Evolutionary conservation across 2,113 vertebrate genomes (phyloP).

Genomic region (Electrona antarctica): DNA sequence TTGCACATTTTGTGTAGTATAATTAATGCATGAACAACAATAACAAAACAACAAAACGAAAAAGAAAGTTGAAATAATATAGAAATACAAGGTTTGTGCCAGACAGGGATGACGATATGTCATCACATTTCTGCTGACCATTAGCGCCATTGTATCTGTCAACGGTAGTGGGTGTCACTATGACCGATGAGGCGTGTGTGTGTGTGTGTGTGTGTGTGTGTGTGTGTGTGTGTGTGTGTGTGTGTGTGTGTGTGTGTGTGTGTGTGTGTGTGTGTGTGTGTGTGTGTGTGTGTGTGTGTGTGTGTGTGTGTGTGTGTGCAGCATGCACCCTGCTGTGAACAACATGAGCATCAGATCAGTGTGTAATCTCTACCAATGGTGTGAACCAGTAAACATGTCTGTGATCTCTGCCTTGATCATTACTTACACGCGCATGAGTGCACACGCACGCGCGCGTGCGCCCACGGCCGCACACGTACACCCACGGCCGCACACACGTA

Average conservation of each 20-base stretch:
- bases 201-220: conserved; percentile 8
- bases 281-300: conserved; percentile 18
- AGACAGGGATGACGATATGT: conserved; percentile 15
- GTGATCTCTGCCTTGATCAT: neutral
- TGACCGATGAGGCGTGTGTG: conserved; percentile 62
- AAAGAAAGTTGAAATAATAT: too few relatives aligned
- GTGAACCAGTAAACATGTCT: neutral
- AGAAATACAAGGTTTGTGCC: too few relatives aligned
- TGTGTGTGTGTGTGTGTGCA: neutral
- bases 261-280: conserved; percentile 11
- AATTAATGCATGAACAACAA: too few relatives aligned
- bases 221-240: conserved; percentile 22
- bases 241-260: neutral
- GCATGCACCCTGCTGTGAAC: too few relatives aligned
- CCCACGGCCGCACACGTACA: neutral
- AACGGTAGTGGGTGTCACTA: conserved; percentile 60
- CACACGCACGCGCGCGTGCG: neutral
- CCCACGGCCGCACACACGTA: neutral
- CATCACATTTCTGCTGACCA: conserved; percentile 58
- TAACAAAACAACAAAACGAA: too few relatives aligned
- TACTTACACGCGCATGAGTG: neutral
- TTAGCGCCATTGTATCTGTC: conserved; percentile 73
- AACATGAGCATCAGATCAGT: too few relatives aligned
- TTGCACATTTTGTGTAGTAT: too few relatives aligned
- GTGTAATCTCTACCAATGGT: too few relatives aligned